Evolutionary conservation across 30 jellyfish, hydroid and myxozoan species (phyloP).

Genomic region (Clytia hemisphaerica): DNA sequence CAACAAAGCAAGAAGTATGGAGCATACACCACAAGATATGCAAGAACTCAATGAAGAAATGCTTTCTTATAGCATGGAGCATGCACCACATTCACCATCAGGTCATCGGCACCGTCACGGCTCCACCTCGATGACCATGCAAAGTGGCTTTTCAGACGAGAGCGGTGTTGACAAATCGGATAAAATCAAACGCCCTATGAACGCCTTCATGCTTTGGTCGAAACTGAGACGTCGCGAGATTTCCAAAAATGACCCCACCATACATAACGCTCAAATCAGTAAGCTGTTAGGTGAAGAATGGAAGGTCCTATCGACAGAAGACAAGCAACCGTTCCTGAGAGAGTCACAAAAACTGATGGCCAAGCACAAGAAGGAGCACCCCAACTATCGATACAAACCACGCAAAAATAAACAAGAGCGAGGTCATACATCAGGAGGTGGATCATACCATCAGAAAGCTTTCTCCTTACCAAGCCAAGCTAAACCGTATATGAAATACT

Average conservation of each 20-base stretch:
- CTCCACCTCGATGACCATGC: no score
- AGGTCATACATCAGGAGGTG: background rate
- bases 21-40: no score
- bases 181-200: slow-evolving; percentile 69
- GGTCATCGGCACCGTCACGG: no score
- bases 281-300: slow-evolving; percentile 78
- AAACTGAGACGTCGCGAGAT: slow-evolving; percentile 59
- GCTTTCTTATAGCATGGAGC: no score
- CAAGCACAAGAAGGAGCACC: slow-evolving; percentile 65
- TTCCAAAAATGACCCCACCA: slow-evolving; percentile 65
- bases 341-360: slow-evolving; percentile 63
- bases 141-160: no score
- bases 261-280: slow-evolving; percentile 75
- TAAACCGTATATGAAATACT: background rate
- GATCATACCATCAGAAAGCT: background rate
- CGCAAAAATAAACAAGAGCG: slow-evolving; percentile 41
- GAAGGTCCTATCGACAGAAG: slow-evolving; percentile 48
- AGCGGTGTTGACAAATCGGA: no score
- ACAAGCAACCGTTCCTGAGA: slow-evolving; percentile 53
- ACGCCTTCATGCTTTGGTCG: slow-evolving; percentile 90
- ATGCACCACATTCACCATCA: no score
- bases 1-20: no score
- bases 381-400: slow-evolving; percentile 73
- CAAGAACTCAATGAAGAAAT: no score
- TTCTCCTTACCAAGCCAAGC: background rate